Evolutionary conservation across 1,140 invertebrate species (phyloP), one percentile per base, ranked within the genome.

Genomic region (Drosophila seguyi): DNA sequence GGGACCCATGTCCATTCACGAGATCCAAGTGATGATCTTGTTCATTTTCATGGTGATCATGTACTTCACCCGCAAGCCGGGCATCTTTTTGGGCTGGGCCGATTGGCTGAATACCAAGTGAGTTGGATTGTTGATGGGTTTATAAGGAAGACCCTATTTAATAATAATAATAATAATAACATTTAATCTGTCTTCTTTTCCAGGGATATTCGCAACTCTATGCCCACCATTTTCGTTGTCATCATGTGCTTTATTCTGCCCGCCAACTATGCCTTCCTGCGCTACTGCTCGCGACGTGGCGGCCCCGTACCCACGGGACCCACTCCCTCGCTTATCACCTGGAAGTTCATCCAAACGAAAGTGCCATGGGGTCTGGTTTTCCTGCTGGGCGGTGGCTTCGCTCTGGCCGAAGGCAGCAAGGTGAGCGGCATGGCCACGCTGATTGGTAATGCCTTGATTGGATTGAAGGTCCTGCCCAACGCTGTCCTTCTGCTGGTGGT

Each of bases 11-110:
- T 95, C 94, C 41, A 97, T 96, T 94, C 96, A 98, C 61, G 98
- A 99, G 93, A 93, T 90, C 92, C 94, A 94, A 20, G 96, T 98
- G 1, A 95, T 96, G 31, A 72, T 95, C 13, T 93, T 98, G 20
- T 99, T 99, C 90, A 91, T 97, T 8, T 72, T 95, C 13, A 95
- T 98, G 6, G 95, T 98, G 3, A 69, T 96, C 47, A 93, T 99
- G 63, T 99, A 98, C 96, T 96, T 99, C 91, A 97, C 98, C 91
- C 95, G 97, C 45, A 95, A 96, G 52, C 98, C 98, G 0, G 96
- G 81, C 34, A 91, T 92, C 60, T 92, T 92, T 42, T 36, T 47
- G 5, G 91, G 91, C 1, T 92, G 91, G 91, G 91, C 84, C 4
- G 87, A 92, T 20, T 58, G 48, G 20, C 45, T 92, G 8, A 44